A percentile compares a stretch with the other conserved stretches of the same genome.
phyloP scores from a whole-genome alignment of 92 coral and sea anemone species.

The Parazoanthus swiftii region DNA sequence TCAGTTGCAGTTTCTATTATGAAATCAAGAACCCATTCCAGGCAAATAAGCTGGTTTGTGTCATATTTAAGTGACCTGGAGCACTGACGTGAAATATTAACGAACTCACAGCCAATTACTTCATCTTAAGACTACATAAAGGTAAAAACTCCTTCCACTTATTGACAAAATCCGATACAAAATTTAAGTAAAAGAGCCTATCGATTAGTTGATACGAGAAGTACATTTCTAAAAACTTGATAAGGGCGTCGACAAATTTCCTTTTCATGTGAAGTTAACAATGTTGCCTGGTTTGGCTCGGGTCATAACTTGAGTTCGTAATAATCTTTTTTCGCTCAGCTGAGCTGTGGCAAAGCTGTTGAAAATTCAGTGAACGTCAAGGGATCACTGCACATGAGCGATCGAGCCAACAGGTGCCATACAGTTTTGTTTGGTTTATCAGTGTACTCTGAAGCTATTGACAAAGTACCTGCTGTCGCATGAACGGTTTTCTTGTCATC shows the following conservation, averaged over 20 bases:
- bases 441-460: constrained; percentile 4
- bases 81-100: constrained; percentile 5
- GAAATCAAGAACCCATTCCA: neutral
- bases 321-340: neutral
- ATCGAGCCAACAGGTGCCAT: constrained; percentile 27
- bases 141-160: neutral
- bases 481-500: constrained; percentile 16
- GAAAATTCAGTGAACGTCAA: constrained; percentile 15
- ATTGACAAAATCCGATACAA: no score
- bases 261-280: neutral
- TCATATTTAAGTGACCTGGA: constrained; percentile 6
- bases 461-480: constrained; percentile 26
- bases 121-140: neutral
- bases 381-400: constrained; percentile 13
- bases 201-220: neutral
- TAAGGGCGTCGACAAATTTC: neutral
- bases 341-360: neutral
- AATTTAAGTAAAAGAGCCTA: neutral
- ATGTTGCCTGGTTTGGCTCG: neutral
- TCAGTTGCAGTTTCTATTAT: neutral
- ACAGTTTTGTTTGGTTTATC: neutral
- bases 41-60: neutral
- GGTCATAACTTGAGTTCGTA: neutral
- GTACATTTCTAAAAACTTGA: neutral
- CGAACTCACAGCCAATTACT: neutral